These are phyloP conservation scores for Chrysaora quinquecirrha DNA, from an alignment of 30 jellyfish, hydroid and myxozoan species.

Conservation along the genomic window DNA sequence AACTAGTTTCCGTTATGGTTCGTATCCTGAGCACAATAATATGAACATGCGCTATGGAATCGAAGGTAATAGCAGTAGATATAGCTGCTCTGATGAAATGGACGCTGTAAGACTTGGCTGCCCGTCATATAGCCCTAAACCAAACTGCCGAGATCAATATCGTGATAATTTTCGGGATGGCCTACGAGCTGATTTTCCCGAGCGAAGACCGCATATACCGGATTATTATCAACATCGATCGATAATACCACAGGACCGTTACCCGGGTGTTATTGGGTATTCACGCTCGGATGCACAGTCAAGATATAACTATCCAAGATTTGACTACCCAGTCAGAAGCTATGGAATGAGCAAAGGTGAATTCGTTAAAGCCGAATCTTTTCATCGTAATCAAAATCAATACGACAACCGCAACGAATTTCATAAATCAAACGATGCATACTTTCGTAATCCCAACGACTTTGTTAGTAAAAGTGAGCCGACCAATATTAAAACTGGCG, in stretches of 20 bases:
- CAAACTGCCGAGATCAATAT: constrained; percentile 55
- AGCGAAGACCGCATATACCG: constrained; percentile 35
- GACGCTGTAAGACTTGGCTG: constrained; percentile 61
- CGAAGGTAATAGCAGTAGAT: constrained; percentile 41
- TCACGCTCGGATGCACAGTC: constrained; percentile 59
- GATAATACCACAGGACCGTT: constrained; percentile 64
- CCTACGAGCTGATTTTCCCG: constrained; percentile 37
- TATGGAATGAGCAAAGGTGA: constrained; percentile 40
- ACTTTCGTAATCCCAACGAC: constrained; percentile 59
- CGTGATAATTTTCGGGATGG: constrained; percentile 71
- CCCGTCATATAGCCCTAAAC: constrained; percentile 65
- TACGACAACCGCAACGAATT: constrained; percentile 47
- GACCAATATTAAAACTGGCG: constrained; percentile 28
- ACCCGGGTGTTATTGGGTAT: constrained; percentile 60
- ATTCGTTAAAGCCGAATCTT: constrained; percentile 30
- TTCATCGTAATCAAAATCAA: constrained; percentile 43
- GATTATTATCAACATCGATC: constrained; percentile 57
- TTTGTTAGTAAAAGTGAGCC: constrained; percentile 11
- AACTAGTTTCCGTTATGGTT: constrained; percentile 41
- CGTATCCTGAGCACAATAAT: constrained; percentile 60
- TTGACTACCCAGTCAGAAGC: constrained; percentile 57
- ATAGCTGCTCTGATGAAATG: constrained; percentile 19
- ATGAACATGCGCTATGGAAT: constrained; percentile 51
- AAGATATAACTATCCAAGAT: constrained; percentile 51
- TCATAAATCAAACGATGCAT: constrained; percentile 35